phyloP scores from a whole-genome alignment of 1,140 invertebrate genomes.

The Drosophila eugracilis region DNA sequence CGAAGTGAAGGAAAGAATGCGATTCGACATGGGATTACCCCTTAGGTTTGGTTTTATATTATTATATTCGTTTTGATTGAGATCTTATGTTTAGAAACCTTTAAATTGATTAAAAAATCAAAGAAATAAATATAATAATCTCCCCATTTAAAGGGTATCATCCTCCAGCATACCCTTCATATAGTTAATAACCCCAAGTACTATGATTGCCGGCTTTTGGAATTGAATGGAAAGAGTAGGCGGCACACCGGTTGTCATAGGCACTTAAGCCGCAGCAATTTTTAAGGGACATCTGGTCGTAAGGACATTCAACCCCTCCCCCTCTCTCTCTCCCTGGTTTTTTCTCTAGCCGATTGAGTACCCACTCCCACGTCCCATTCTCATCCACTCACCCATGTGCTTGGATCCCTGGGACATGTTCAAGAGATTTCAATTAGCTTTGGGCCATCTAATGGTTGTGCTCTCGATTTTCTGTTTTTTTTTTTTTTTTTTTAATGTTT shows the following conservation, averaged over 20 bases:
- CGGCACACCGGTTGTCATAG: slow-evolving; percentile 37
- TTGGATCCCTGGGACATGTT: slow-evolving; percentile 36
- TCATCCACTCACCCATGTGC: slow-evolving; percentile 26
- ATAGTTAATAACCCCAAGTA: background rate
- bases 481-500: slow-evolving; percentile 4
- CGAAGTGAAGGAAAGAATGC: background rate
- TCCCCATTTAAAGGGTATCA: background rate
- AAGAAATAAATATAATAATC: too few relatives aligned
- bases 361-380: background rate
- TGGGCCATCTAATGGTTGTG: slow-evolving; percentile 35
- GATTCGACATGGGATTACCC: background rate
- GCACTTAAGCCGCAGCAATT: slow-evolving; percentile 36
- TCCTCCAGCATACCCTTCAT: background rate
- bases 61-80: too few relatives aligned
- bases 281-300: slow-evolving; percentile 27
- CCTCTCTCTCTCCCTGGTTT: too few relatives aligned
- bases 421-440: slow-evolving; percentile 49
- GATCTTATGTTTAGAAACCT: too few relatives aligned
- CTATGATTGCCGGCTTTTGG: background rate
- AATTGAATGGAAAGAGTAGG: background rate
- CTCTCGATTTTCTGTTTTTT: slow-evolving; percentile 13
- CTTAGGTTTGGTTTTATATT: background rate
- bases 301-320: slow-evolving; percentile 36
- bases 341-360: slow-evolving; percentile 16
- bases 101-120: too few relatives aligned